Conservation (phyloP, 2,888 invertebrate genomes). For the Dasysyrphus albostriatus region DNA sequence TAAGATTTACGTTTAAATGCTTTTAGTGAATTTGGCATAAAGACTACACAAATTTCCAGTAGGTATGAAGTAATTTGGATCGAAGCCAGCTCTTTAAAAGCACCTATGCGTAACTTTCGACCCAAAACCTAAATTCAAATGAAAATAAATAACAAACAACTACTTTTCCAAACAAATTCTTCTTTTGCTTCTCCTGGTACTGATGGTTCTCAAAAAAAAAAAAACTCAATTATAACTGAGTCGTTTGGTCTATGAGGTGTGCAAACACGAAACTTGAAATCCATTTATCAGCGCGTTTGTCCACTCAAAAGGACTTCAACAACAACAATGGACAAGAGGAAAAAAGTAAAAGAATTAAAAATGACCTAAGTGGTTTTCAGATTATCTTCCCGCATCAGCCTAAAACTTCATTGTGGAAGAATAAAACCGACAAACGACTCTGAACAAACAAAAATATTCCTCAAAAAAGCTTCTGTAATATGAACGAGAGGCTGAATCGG, state of each 20-base stretch:
- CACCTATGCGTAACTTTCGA: constrained; percentile 72
- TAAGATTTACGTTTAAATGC: constrained; percentile 73
- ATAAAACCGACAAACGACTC: constrained; percentile 64
- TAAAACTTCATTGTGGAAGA: constrained; percentile 63
- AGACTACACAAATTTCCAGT: constrained; percentile 43
- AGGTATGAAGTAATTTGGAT: constrained; percentile 55
- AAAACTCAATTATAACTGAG: constrained; percentile 23
- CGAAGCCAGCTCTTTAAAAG: constrained; percentile 64
- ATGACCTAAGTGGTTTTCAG: constrained; percentile 62
- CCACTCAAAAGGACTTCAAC: constrained; percentile 26
- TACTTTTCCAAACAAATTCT: neutral
- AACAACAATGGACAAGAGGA: neutral
- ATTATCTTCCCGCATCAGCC: constrained; percentile 53
- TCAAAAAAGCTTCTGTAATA: constrained; percentile 39
- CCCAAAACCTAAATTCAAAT: constrained; percentile 48
- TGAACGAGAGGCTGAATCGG: constrained; percentile 28
- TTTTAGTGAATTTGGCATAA: constrained; percentile 69
- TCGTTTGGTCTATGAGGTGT: constrained; percentile 47
- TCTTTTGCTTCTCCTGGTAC: neutral
- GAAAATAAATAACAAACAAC: constrained; percentile 29
- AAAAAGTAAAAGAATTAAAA: constrained; percentile 29
- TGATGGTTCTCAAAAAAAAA: neutral
- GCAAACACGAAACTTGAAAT: constrained; percentile 65
- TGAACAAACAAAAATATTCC: constrained; percentile 61
- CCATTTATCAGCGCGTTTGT: constrained; percentile 60